A percentile compares a stretch with the other conserved stretches of the same genome.
These are phyloP conservation scores for Ctenopoma kingsleyae DNA, from an alignment of 2,797 vertebrate genomes.

Conservation along the genomic window DNA sequence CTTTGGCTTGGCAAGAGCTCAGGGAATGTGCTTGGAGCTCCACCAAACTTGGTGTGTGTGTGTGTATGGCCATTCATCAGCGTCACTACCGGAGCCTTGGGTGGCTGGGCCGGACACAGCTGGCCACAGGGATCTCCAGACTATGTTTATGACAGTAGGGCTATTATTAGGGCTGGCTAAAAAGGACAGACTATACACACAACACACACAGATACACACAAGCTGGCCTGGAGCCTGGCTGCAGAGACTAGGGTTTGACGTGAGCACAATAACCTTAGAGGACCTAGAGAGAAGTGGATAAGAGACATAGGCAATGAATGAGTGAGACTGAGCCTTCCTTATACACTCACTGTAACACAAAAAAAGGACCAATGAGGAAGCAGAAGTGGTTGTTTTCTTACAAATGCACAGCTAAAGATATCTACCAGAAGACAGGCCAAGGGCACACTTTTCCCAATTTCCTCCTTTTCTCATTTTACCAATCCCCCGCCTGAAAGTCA, in stretches of 20 bases:
- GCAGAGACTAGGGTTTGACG: constrained; percentile 64
- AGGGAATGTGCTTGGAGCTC: constrained; percentile 72
- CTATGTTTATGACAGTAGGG: constrained; percentile 81
- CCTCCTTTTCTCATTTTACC: constrained; percentile 5
- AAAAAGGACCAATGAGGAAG: constrained; percentile 41
- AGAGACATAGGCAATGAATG: constrained; percentile 42
- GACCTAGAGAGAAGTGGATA: constrained; percentile 51
- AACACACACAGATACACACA: constrained; percentile 45
- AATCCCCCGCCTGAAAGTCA: constrained; percentile 29
- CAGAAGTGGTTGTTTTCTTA: constrained; percentile 57
- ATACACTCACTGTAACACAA: constrained; percentile 25
- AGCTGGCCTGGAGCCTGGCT: constrained; percentile 61
- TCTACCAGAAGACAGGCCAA: constrained; percentile 51
- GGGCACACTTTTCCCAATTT: constrained; percentile 15
- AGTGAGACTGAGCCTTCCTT: constrained; percentile 15
- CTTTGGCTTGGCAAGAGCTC: constrained; percentile 71
- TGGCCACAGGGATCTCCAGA: constrained; percentile 81
- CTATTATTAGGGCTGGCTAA: constrained; percentile 82
- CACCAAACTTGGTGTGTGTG: constrained; percentile 56
- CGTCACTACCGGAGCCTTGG: constrained; percentile 80
- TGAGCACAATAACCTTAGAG: constrained; percentile 70
- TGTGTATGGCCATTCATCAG: constrained; percentile 71
- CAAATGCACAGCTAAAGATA: constrained; percentile 29
- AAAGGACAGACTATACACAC: constrained; percentile 66
- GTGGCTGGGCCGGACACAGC: constrained; percentile 79